Evolutionary conservation across 2,113 vertebrate genomes (phyloP), one percentile per base, ranked within the genome.

Genomic region (Neoarius graeffei): DNA sequence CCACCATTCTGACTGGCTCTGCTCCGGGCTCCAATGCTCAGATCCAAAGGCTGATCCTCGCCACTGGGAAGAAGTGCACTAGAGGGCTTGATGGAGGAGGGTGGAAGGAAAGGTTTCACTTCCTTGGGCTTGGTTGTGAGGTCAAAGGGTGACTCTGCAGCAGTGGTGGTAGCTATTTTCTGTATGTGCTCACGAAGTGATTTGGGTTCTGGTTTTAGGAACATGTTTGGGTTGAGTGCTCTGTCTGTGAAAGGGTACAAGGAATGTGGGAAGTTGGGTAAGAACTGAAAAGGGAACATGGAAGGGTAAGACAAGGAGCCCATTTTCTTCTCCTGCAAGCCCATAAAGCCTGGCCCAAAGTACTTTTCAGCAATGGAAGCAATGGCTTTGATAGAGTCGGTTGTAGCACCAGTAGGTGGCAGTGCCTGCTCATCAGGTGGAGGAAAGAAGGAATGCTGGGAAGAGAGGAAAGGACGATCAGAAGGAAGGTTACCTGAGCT

Each of bases 331-430:
- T 99, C 98, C 90, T 96, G 98, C 94, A 98, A 95, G 54, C 98
- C 97, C 96, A 99, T 96, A 91, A 99, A 97, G 91, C 98, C 98
- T 0, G 98, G 97, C 62, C 98, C 98, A 27, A 99, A 99, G 94
- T 99, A 99, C 87, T 99, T 99, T 95, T 99, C 98, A 0, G 98
- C 98, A 3, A 99, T 99, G 91, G 98, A 99, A 10, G 98, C 98
- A 0, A 99, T 99, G 48, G 98, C 98, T 95, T 99, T 99, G 89
- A 99, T 99, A 52, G 98, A 99, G 96, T 99, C 98, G 23, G 97
- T 98, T 0, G 98, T 94, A 2, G 96, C 96, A 0, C 95, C 95
- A 0, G 96, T 92, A 52, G 97, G 93, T 0, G 97, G 96, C 35
- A 99, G 96, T 77, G 97, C 96, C 94, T 99, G 98, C 91, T 99